These are phyloP conservation scores for Ophiodon elongatus DNA, from an alignment of 2,113 vertebrate species.

Conservation along the genomic window DNA sequence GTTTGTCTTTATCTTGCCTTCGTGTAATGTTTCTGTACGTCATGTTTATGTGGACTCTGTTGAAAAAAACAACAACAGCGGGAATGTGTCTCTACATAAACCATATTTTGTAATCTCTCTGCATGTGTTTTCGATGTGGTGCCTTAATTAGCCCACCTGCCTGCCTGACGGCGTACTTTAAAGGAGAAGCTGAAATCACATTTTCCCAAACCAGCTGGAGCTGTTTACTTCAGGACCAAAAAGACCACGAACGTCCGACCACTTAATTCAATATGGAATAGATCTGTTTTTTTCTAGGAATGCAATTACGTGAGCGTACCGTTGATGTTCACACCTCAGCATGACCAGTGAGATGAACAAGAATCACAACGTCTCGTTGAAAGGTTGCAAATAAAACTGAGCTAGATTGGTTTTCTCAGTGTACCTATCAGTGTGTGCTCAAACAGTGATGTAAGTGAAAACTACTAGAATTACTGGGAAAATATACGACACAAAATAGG, in stretches of 20 bases:
- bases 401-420: background rate
- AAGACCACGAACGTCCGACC: background rate
- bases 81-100: background rate
- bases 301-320: background rate
- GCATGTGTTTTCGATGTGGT: background rate
- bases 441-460: background rate
- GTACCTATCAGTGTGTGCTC: background rate
- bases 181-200: constrained; percentile 14
- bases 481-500: constrained; percentile 15
- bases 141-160: background rate
- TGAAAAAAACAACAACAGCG: background rate
- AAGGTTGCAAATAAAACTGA: background rate
- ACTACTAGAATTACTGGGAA: constrained; percentile 17
- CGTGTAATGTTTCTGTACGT: background rate
- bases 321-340: background rate
- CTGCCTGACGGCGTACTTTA: background rate
- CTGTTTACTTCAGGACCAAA: background rate
- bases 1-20: background rate
- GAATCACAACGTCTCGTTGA: background rate
- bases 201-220: constrained; percentile 16
- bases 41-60: background rate
- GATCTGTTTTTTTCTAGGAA: background rate
- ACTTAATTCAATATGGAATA: background rate
- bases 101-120: background rate
- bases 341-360: background rate